Conservation (phyloP, 2,888 invertebrate genomes). For the Himalopsyche japonica region DNA sequence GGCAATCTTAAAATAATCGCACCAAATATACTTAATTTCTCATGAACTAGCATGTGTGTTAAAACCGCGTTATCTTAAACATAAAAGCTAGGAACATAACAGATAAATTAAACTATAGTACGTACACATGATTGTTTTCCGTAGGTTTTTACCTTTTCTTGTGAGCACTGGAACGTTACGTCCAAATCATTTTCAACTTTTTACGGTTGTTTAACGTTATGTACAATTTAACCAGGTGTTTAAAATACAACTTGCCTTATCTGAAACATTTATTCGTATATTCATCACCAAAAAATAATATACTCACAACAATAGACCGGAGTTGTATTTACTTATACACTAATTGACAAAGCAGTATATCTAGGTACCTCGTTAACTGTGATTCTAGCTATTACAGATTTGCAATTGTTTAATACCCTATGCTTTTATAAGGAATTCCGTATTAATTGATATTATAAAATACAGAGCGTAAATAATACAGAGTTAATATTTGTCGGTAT, state of each 20-base stretch:
- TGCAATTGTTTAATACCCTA: too few species aligned
- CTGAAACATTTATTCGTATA: too few species aligned
- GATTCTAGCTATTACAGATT: too few species aligned
- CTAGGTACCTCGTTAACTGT: too few species aligned
- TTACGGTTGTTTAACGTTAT: not conserved
- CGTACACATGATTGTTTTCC: not conserved
- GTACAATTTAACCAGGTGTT: not conserved
- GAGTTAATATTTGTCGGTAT: too few species aligned
- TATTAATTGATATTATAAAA: too few species aligned
- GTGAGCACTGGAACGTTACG: not conserved
- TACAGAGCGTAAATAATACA: too few species aligned
- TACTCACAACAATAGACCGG: too few species aligned
- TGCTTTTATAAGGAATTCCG: too few species aligned
- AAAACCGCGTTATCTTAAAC: not conserved
- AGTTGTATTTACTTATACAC: too few species aligned
- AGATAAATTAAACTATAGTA: not conserved
- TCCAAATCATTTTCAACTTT: not conserved
- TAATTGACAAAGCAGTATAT: too few species aligned
- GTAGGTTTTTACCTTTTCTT: not conserved
- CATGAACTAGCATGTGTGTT: not conserved
- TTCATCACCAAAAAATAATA: too few species aligned
- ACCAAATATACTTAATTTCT: not conserved
- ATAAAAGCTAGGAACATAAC: not conserved
- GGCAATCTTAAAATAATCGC: slow-evolving; percentile 29
- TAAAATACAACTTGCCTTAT: not conserved